Percentiles rank a stretch among this genome's conserved stretches.
Conservation (phyloP, 2,113 vertebrate genomes). For the Leiothrix lutea region DNA sequence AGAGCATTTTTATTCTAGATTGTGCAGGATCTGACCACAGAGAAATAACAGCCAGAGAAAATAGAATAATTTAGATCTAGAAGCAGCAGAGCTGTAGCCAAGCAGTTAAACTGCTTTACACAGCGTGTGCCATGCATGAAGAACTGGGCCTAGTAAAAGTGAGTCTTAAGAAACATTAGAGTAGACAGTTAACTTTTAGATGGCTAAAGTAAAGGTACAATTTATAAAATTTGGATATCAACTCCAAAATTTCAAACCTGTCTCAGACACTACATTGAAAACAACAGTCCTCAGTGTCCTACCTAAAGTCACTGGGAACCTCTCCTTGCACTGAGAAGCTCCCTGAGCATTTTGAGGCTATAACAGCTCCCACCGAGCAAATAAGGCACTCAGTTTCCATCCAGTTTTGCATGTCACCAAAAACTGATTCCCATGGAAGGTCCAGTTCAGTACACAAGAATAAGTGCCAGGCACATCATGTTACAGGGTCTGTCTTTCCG, state of each 20-base stretch:
- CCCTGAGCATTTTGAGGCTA: neutral
- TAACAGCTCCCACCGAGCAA: rapidly evolving
- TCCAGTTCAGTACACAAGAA: neutral
- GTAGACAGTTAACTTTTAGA: neutral
- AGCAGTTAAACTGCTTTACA: neutral
- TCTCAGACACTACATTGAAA: neutral
- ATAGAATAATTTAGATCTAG: neutral
- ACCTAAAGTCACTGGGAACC: neutral
- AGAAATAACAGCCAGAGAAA: neutral
- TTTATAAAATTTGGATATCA: neutral
- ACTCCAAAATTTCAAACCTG: neutral
- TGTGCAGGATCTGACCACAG: neutral
- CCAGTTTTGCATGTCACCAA: neutral
- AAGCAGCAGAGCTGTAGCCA: neutral
- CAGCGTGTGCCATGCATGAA: neutral
- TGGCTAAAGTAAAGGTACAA: neutral
- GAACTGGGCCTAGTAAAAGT: neutral
- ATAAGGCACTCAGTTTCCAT: neutral
- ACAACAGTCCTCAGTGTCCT: neutral
- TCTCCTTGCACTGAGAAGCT: neutral
- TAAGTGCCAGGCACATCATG: neutral
- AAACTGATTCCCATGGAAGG: neutral
- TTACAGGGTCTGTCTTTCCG: neutral
- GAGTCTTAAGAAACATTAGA: neutral
- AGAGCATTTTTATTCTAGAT: neutral